Percentiles rank a stretch among this genome's conserved stretches.
Evolutionary conservation across 2,113 vertebrate species (phyloP).

Genomic region (Gadus chalcogrammus): DNA sequence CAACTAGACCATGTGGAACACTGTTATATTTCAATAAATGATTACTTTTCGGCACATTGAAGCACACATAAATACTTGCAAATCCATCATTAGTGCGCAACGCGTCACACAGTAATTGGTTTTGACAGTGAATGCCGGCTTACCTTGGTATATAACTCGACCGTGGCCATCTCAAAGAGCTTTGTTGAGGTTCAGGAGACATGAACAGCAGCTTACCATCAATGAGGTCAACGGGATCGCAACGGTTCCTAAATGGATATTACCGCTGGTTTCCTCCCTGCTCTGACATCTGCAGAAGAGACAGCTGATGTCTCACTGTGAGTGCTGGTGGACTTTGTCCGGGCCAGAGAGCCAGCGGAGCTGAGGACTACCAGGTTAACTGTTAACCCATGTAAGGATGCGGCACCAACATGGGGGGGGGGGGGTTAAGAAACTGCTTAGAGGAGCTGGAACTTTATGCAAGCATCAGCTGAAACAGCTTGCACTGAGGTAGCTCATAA

Average conservation of each 20-base stretch:
- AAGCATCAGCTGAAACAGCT: no score
- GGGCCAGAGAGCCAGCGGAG: neutral
- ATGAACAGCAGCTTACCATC: neutral
- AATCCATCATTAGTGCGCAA: no score
- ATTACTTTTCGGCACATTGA: neutral
- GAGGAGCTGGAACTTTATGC: neutral
- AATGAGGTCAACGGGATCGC: neutral
- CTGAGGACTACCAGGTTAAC: conserved; percentile 63
- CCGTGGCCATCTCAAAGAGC: conserved; percentile 53
- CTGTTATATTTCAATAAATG: neutral
- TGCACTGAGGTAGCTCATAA: no score
- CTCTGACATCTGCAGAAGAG: conserved; percentile 7
- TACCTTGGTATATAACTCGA: conserved; percentile 72
- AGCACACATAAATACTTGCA: neutral
- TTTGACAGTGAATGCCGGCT: conserved; percentile 1
- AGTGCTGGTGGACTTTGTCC: conserved; percentile 71
- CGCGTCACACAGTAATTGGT: no score
- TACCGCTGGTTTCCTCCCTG: conserved; percentile 22
- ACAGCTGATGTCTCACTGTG: neutral
- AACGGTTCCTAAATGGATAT: neutral
- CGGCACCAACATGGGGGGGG: neutral
- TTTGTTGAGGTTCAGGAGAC: neutral
- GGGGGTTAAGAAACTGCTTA: conserved; percentile 11
- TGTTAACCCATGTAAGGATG: conserved; percentile 64
- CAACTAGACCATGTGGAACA: neutral